Percentiles rank a stretch among this genome's conserved stretches.
Conservation (phyloP, 2,888 invertebrate species). For the Coelopa pilipes region DNA sequence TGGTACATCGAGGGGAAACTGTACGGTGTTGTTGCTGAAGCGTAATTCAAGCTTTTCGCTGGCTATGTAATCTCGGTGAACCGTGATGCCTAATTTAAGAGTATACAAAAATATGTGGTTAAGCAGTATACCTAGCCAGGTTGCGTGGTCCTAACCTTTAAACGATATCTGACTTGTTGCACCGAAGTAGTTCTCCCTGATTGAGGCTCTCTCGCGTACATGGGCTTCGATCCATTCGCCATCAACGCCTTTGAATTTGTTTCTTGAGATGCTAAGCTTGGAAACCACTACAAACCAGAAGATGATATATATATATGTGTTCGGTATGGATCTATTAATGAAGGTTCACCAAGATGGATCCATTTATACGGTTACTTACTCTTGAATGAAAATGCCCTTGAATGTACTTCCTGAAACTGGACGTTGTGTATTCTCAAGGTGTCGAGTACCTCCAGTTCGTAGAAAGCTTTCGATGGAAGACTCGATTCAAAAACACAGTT, state of each 20-base stretch:
- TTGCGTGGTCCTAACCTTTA: slow-evolving; percentile 48
- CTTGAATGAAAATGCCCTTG: slow-evolving; percentile 75
- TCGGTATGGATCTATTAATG: neutral
- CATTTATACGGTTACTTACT: slow-evolving; percentile 50
- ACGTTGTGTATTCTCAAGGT: slow-evolving; percentile 76
- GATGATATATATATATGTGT: slow-evolving; percentile 9
- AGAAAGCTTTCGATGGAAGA: slow-evolving; percentile 78
- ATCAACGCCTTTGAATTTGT: slow-evolving; percentile 57
- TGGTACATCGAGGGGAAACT: slow-evolving; percentile 46
- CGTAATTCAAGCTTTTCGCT: slow-evolving; percentile 63
- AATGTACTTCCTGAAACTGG: slow-evolving; percentile 72
- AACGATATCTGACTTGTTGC: slow-evolving; percentile 62
- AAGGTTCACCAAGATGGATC: neutral
- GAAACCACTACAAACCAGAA: slow-evolving; percentile 52
- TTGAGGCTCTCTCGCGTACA: slow-evolving; percentile 57
- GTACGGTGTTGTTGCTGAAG: slow-evolving; percentile 61
- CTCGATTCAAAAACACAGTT: slow-evolving; percentile 71
- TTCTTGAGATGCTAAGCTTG: slow-evolving; percentile 59
- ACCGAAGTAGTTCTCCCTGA: slow-evolving; percentile 62
- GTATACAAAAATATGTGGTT: neutral
- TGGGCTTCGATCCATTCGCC: slow-evolving; percentile 63
- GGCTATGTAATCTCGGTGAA: slow-evolving; percentile 58
- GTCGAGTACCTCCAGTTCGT: slow-evolving; percentile 77
- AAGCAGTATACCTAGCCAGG: neutral
- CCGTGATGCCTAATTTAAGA: slow-evolving; percentile 50